Base-by-base conservation (phyloP, 2,888 invertebrate species). In the Zaprionus lineosus region DNA sequence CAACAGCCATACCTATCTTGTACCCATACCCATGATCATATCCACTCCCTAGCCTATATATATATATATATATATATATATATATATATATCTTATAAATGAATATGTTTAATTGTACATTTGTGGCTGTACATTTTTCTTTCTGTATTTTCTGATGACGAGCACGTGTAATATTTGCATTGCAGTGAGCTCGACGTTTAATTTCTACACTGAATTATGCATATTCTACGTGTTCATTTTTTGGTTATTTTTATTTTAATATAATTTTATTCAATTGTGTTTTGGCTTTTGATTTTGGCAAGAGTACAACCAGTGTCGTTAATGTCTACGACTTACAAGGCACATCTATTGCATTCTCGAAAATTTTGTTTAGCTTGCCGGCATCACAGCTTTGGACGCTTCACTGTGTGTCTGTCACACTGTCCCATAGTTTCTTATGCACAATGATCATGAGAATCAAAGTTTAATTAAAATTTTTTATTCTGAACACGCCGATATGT, bases 121-220 rank as follows among this genome's bases (percentile, higher is more conserved):
- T 18, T 55, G 31, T 33, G 31, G 14, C 6, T 53, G 8, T 44
- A 37, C n/a, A n/a, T n/a, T n/a, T n/a, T n/a, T n/a, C n/a, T n/a
- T n/a, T 50, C 36, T 40, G 33, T 56, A 26, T 43, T 55, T 56
- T 65, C 62, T 83, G 85, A 85, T 84, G 84, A 85, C 75, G 85
- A 79, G 71, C 84, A 79, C 67, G 79, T 85, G 84, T 79, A 81
- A 74, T 76, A 74, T 68, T 81, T 63, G 55, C 71, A 76, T 79
- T 79, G 84, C 84, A 81, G 82, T n/a, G n/a, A 83, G 83, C 84
- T 76, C 75, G 84, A 73, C 76, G 86, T 75, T 73, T 83, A 59
- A 67, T 83, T 76, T 84, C 73, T 73, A 70, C 75, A 81, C 73
- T 84, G 84, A 84, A 78, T 81, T 73, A 84, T 76, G 78, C 81